These are phyloP conservation scores for Brachyopa scutellaris DNA, from an alignment of 2,888 invertebrate genomes.

Conservation along the genomic window DNA sequence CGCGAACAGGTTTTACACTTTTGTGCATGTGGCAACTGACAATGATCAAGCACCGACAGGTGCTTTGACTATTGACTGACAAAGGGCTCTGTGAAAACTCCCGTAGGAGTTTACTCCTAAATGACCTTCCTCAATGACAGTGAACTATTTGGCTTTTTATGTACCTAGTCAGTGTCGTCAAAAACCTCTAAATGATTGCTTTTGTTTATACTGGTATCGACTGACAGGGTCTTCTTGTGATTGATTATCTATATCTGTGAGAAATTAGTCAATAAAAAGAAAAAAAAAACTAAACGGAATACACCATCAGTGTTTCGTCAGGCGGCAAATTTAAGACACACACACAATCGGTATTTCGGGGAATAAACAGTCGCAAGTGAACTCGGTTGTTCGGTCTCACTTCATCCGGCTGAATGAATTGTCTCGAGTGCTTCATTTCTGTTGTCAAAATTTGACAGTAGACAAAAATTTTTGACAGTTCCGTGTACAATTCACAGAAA, in stretches of 20 bases:
- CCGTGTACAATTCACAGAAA: conserved; percentile 31
- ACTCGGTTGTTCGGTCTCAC: not conserved
- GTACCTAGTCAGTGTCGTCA: conserved; percentile 19
- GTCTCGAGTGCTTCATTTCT: not conserved
- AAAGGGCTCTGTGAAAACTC: conserved; percentile 31
- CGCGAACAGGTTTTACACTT: conserved; percentile 41
- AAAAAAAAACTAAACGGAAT: not conserved
- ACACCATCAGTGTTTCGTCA: not conserved
- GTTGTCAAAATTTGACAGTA: conserved; percentile 46
- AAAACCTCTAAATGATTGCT: not conserved
- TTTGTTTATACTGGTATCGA: conserved; percentile 14
- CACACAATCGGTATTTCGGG: conserved; percentile 8
- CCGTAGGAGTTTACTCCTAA: conserved; percentile 51
- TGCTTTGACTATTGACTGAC: conserved; percentile 15
- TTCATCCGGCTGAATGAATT: conserved; percentile 54
- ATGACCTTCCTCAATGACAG: conserved; percentile 74
- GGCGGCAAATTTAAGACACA: conserved; percentile 10
- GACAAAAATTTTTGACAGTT: conserved; percentile 24
- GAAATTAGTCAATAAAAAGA: not conserved
- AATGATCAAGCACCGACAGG: conserved; percentile 37
- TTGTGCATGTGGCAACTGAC: conserved; percentile 58
- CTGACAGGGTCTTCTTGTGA: not conserved
- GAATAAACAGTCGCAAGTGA: conserved; percentile 21
- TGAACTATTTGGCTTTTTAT: conserved; percentile 43
- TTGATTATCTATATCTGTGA: not conserved